Evolutionary conservation across 2,888 invertebrate genomes (phyloP), one percentile per base, ranked within the genome.

Genomic region (Omphaloscelis lunosa): DNA sequence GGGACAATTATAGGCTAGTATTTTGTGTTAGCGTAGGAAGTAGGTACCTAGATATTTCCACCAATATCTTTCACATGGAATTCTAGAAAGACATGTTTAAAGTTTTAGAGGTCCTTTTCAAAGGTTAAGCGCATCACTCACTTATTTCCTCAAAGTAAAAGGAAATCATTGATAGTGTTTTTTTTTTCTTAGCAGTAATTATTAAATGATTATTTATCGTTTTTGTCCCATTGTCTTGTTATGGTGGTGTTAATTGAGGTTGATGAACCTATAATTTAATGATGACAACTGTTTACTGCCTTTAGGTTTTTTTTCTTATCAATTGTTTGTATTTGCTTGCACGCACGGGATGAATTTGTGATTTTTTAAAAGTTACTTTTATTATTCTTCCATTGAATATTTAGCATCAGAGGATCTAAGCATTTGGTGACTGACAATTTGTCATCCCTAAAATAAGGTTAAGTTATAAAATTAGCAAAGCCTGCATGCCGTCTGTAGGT

Each of bases 191-290:
- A 67, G 20, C 53, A 68, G 72, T 83, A 82, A 83, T 83, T 82
- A 82, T 51, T 75, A 41, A 82, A 83, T 82, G 71, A 82, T 61
- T 56, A 69, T 56, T n/a, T 15, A 82, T 61, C 0, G 70, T 82
- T 82, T 82, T 83, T 82, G 83, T 69, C 34, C 72, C 41, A 82
- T 82, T 82, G 82, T 82, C 68, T 82, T 11, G 11, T 63, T 53
- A 67, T 11, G 45, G 56, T 65, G 67, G 27, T 75, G 59, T 17
- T 79, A 67, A 82, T 82, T 83, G 41, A 73, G 79, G 83, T 79
- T 74, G 63, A 79, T 79, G 82, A 82, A 79, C 83, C 48, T 59
- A 23, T 73, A 61, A 51, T 61, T 8, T 73, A 67, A 75, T 82
- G 66, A 66, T 67, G 78, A 67, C 56, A 41, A 58, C 15, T 45